Evolutionary conservation across 2,113 vertebrate genomes (phyloP), one percentile per base, ranked within the genome.

Genomic region (Elaphurus davidianus): DNA sequence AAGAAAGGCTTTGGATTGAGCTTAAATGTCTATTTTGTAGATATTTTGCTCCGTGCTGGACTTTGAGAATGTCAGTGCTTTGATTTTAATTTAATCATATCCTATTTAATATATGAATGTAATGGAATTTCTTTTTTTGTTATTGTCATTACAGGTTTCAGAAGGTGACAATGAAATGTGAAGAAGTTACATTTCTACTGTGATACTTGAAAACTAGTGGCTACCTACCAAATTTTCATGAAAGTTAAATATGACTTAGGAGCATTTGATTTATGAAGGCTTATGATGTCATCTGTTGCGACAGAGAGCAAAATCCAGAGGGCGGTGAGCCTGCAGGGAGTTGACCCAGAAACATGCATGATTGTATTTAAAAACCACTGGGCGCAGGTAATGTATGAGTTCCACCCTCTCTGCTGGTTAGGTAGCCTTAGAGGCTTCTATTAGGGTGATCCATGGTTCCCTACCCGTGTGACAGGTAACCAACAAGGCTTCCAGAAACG

Each of bases 311-410:
- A 90, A 98, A 99, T 98, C 33, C 99, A 96, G 81, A 99, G 99
- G 99, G 98, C 99, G 92, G 98, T 99, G 50, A 99, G 99, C 98
- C 99, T 99, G 94, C 99, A 99, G 96, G 99, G 99, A 97, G 99
- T 99, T 98, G 99, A 99, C 98, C 99, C 99, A 85, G 99, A 99
- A 99, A 99, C 99, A 94, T 99, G 99, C 99, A 99, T 99, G 99
- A 99, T 99, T 94, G 99, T 99, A 78, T 99, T 99, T 99, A 99
- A 99, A 99, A 99, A 99, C 98, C 99, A 99, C 99, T 99, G 99
- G 99, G 99, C 99, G 79, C 99, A 99, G 99, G 99, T 99, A 99
- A 99, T 40, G 71, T 95, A 96, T 97, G 92, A 81, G 16, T 87
- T 52, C 25, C 25, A 15, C 45, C 19, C 95, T 36, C 90, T 98